These are phyloP conservation scores for Saxidomus purpurata DNA, from an alignment of 1,140 invertebrate species.

Conservation along the genomic window DNA sequence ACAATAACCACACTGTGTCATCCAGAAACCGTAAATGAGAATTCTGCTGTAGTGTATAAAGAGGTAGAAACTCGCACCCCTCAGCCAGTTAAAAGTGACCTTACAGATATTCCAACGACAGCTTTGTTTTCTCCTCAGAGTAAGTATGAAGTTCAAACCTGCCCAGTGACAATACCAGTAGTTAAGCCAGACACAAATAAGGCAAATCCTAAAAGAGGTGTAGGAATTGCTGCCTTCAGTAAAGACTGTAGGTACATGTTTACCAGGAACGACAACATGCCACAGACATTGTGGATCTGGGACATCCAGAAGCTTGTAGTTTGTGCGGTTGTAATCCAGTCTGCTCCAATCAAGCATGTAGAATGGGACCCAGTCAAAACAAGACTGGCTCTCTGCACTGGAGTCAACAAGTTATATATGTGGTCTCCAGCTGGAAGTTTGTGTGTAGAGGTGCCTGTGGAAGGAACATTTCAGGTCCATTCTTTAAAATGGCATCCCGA, in stretches of 20 bases:
- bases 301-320: conserved; percentile 81
- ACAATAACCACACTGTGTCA: conserved; percentile 77
- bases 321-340: conserved; percentile 83
- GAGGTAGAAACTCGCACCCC: conserved; percentile 78
- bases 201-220: conserved; percentile 85
- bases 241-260: conserved; percentile 85
- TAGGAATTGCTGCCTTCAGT: conserved; percentile 84
- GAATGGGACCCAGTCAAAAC: conserved; percentile 84
- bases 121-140: conserved; percentile 79
- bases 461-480: conserved; percentile 83
- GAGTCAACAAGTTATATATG: conserved; percentile 86
- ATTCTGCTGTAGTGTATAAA: conserved; percentile 76
- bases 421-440: conserved; percentile 85
- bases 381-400: conserved; percentile 85
- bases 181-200: conserved; percentile 85
- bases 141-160: conserved; percentile 83
- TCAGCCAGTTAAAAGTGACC: conserved; percentile 65
- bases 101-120: conserved; percentile 71
- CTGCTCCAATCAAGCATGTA: conserved; percentile 84
- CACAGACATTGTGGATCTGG: conserved; percentile 85
- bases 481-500: conserved; percentile 84
- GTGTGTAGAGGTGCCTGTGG: conserved; percentile 85
- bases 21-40: conserved; percentile 71
- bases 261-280: conserved; percentile 86
- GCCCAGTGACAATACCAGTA: conserved; percentile 79